These are phyloP conservation scores for Clistopyga incitator DNA, from an alignment of 2,888 invertebrate genomes.

Conservation along the genomic window DNA sequence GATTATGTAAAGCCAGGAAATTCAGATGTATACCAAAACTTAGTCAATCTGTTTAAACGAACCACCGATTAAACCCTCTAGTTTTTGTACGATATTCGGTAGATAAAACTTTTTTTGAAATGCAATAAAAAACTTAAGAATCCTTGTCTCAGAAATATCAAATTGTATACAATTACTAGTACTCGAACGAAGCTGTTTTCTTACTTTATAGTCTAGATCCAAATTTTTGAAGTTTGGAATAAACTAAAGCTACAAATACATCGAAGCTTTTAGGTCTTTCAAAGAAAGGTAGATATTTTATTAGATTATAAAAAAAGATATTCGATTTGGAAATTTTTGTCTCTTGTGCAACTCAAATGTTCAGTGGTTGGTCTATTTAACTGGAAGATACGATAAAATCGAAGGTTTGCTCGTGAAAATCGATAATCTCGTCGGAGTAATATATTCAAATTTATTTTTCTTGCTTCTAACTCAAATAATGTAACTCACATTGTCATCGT, in stretches of 20 bases:
- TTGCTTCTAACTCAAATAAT: neutral
- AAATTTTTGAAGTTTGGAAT: too few relatives aligned
- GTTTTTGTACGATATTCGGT: neutral
- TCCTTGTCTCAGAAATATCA: too few relatives aligned
- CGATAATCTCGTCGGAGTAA: conserved; percentile 21
- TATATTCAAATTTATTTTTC: conserved; percentile 27
- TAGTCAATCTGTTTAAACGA: conserved; percentile 11
- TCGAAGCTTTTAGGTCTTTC: neutral
- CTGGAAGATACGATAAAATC: neutral
- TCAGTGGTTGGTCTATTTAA: neutral
- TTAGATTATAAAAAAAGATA: neutral
- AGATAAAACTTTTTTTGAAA: neutral
- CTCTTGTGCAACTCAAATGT: neutral
- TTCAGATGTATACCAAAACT: neutral
- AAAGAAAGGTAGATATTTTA: neutral
- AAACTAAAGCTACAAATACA: too few relatives aligned
- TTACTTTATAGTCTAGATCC: too few relatives aligned
- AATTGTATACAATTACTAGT: too few relatives aligned
- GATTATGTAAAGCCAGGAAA: conserved; percentile 40
- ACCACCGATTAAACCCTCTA: neutral
- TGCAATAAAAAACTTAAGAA: neutral
- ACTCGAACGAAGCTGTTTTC: too few relatives aligned
- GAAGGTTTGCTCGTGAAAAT: neutral
- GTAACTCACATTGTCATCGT: conserved; percentile 91
- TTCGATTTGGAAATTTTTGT: neutral